A percentile compares a stretch with the other conserved stretches of the same genome.
These are phyloP conservation scores for Melieria omissa DNA, from an alignment of 2,888 invertebrate species.

Conservation along the genomic window DNA sequence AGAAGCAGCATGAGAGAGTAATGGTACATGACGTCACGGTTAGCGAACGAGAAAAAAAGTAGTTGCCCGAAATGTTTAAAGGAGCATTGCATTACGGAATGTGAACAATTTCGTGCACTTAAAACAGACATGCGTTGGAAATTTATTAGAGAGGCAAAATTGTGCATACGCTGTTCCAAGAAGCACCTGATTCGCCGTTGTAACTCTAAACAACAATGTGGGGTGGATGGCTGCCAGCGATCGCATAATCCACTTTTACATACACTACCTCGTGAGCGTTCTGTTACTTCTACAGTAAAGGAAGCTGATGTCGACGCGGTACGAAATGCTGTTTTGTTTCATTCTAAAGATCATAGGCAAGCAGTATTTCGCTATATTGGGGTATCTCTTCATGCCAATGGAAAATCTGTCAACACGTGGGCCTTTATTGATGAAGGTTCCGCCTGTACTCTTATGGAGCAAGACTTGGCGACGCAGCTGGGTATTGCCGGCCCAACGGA, in stretches of 20 bases:
- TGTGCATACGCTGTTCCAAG: constrained; percentile 33
- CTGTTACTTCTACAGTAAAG: background rate
- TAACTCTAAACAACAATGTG: constrained; percentile 24
- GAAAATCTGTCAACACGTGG: constrained; percentile 29
- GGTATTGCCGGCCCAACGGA: constrained; percentile 32
- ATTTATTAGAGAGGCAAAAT: constrained; percentile 16
- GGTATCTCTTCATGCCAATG: constrained; percentile 23
- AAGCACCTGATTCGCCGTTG: constrained; percentile 32
- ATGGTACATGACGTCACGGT: constrained; percentile 6
- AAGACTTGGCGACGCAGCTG: constrained; percentile 30
- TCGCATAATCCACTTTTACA: constrained; percentile 4
- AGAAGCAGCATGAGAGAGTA: constrained; percentile 8
- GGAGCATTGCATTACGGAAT: constrained; percentile 5
- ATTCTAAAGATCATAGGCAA: background rate
- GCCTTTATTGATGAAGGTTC: constrained; percentile 41
- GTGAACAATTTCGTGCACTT: background rate
- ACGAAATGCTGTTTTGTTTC: constrained; percentile 18
- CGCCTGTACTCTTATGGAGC: constrained; percentile 37
- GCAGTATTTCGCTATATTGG: constrained; percentile 15
- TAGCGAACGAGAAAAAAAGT: background rate
- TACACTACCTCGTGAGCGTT: background rate
- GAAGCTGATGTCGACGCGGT: too few relatives aligned
- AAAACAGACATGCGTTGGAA: constrained; percentile 16
- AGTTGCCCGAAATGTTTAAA: constrained; percentile 6
- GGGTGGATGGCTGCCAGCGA: constrained; percentile 14